Percentiles rank a stretch among this genome's conserved stretches.
Evolutionary conservation across 1,140 invertebrate genomes (phyloP).

Genomic region (Trachymyrmex cornetzi): DNA sequence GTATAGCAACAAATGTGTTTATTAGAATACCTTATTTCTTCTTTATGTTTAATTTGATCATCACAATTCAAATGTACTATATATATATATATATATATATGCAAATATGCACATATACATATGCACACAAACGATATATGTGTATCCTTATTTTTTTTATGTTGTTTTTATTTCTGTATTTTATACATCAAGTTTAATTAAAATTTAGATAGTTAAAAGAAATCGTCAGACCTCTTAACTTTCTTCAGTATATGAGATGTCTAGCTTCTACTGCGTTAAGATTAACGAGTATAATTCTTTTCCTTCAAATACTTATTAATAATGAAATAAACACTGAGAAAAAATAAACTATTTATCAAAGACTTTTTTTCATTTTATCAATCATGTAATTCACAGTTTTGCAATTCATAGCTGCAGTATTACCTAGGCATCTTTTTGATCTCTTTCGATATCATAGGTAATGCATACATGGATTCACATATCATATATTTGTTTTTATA

Average conservation of each 20-base stretch:
- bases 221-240: background rate
- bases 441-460: conserved; percentile 37
- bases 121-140: conserved; percentile 8
- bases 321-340: background rate
- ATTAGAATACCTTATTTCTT: conserved; percentile 6
- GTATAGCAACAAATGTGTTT: conserved; percentile 82
- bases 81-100: background rate
- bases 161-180: background rate
- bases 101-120: background rate
- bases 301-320: background rate
- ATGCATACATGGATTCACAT: conserved; percentile 58
- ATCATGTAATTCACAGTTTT: background rate
- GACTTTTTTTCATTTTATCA: background rate
- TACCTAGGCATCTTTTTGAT: conserved; percentile 24
- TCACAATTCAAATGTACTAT: conserved; percentile 4
- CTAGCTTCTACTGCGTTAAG: background rate
- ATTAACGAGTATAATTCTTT: background rate
- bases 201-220: background rate
- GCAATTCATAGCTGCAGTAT: background rate
- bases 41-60: conserved; percentile 33
- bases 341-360: background rate
- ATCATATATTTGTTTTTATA: conserved; percentile 75
- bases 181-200: background rate
- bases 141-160: background rate
- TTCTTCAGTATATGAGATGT: conserved; percentile 15